phyloP scores from a whole-genome alignment of 2,888 invertebrate species.

The Drosophila neonasuta region DNA sequence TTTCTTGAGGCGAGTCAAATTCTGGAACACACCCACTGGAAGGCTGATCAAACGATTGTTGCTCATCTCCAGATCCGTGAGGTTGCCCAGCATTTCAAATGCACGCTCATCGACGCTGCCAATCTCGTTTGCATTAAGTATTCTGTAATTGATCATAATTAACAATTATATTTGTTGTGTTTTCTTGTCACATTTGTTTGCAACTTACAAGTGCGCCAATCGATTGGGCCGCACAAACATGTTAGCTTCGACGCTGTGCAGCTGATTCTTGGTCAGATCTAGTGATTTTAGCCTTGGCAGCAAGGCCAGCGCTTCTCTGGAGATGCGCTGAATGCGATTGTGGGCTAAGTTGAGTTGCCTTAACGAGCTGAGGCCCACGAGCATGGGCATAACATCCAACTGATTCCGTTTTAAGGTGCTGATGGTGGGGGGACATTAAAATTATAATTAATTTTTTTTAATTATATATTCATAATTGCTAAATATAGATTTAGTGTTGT shows the following conservation, averaged over 20 bases:
- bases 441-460: not conserved
- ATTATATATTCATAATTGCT: too few species aligned
- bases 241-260: slow-evolving; percentile 80
- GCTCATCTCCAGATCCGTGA: slow-evolving; percentile 90
- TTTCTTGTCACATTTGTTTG: not conserved
- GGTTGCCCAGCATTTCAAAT: slow-evolving; percentile 87
- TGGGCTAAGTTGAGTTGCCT: slow-evolving; percentile 89
- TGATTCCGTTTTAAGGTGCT: slow-evolving; percentile 89
- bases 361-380: slow-evolving; percentile 89
- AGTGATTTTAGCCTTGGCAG: slow-evolving; percentile 83
- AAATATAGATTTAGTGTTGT: too few species aligned
- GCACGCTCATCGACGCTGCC: slow-evolving; percentile 87
- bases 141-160: slow-evolving; percentile 82
- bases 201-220: slow-evolving; percentile 76
- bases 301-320: slow-evolving; percentile 93
- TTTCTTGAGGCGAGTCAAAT: slow-evolving; percentile 86
- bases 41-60: slow-evolving; percentile 88
- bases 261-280: slow-evolving; percentile 83
- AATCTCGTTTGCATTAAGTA: slow-evolving; percentile 89
- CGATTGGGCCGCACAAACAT: slow-evolving; percentile 83
- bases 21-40: slow-evolving; percentile 89
- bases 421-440: not conserved
- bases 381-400: slow-evolving; percentile 89
- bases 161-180: slow-evolving; percentile 1
- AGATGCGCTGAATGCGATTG: slow-evolving; percentile 90